phyloP scores from a whole-genome alignment of 1,140 invertebrate species.

The Proctacanthus coquilletti region DNA sequence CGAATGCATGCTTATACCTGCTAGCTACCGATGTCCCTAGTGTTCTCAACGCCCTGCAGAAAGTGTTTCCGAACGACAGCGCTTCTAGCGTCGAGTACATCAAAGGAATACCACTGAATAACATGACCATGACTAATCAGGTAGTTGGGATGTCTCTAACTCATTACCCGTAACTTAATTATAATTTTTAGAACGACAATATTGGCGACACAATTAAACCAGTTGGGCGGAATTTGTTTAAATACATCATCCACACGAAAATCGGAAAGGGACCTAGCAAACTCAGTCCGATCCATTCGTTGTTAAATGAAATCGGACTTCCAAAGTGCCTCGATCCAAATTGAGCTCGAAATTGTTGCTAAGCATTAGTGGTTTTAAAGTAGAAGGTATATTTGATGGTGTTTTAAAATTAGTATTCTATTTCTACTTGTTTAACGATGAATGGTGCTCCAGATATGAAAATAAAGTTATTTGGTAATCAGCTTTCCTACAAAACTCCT shows the following conservation, averaged over 20 bases:
- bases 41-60: conserved; percentile 46
- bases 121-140: background rate
- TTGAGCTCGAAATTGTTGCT: too few species aligned
- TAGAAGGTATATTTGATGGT: too few species aligned
- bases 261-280: conserved; percentile 53
- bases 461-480: too few species aligned
- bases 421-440: too few species aligned
- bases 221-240: conserved; percentile 40
- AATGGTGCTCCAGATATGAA: too few species aligned
- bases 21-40: conserved; percentile 57
- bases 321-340: conserved; percentile 18
- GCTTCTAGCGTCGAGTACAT: conserved; percentile 34
- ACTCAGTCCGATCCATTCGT: conserved; percentile 35
- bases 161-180: background rate
- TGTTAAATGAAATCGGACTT: conserved; percentile 36
- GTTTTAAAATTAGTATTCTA: too few species aligned
- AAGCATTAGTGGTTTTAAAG: too few species aligned
- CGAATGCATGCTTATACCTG: conserved; percentile 87
- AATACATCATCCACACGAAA: conserved; percentile 73
- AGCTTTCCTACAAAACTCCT: too few species aligned
- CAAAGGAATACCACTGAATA: conserved; percentile 39
- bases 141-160: conserved; percentile 4
- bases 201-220: conserved; percentile 9
- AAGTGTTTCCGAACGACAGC: conserved; percentile 51
- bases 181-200: background rate